Evolutionary conservation across 2,797 vertebrate species (phyloP).

Genomic region (Anas acuta): DNA sequence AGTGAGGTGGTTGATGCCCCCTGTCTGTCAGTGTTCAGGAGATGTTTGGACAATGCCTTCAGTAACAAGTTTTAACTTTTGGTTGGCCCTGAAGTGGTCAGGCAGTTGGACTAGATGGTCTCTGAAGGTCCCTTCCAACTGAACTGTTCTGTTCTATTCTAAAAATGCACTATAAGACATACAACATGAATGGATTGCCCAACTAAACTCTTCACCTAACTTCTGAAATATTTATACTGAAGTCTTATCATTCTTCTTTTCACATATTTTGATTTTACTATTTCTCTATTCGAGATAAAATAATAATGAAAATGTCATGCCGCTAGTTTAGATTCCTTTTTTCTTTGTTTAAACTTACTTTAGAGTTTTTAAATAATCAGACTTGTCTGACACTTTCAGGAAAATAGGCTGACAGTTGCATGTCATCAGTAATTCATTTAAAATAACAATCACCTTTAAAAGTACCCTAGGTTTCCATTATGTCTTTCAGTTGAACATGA

Average conservation of each 20-base stretch:
- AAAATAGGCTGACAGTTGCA: constrained; percentile 7
- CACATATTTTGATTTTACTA: neutral
- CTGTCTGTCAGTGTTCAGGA: neutral
- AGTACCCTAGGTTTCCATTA: neutral
- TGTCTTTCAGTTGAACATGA: neutral
- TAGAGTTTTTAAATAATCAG: neutral
- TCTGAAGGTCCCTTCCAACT: neutral
- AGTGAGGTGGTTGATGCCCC: neutral
- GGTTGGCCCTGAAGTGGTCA: neutral
- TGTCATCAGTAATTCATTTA: neutral
- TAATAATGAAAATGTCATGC: neutral
- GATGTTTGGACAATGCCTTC: neutral
- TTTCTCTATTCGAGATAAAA: neutral
- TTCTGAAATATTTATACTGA: neutral
- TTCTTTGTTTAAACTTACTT: neutral
- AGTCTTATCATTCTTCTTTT: neutral
- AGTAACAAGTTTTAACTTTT: neutral
- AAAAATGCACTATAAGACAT: neutral
- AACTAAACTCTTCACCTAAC: neutral
- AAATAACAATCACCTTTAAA: neutral
- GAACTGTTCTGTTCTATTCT: too few species aligned
- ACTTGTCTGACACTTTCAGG: constrained; percentile 1
- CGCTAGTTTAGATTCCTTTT: neutral
- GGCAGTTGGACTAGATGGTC: neutral
- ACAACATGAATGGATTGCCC: neutral